Conservation (phyloP, 2,113 vertebrate genomes). For the Zapornia atra region DNA sequence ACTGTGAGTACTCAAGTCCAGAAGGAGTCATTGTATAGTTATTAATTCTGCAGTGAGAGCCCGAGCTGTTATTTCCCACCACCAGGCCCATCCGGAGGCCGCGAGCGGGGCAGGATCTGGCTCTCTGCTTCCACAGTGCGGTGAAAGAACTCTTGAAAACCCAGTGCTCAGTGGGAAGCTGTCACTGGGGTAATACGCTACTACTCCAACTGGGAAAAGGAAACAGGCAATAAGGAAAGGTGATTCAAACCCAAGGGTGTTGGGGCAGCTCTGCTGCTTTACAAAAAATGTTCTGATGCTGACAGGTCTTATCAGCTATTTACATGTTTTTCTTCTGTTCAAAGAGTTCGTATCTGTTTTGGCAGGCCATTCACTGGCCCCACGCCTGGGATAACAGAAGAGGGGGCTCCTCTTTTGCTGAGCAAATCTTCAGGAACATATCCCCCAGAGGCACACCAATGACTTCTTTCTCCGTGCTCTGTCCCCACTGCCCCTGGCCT, state of each 20-base stretch:
- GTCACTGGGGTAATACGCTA: not conserved
- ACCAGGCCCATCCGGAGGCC: not conserved
- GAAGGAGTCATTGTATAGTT: not conserved
- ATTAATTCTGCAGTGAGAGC: not conserved
- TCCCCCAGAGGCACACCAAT: not conserved
- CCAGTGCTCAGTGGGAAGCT: accelerated
- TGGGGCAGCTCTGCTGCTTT: not conserved
- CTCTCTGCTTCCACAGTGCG: not conserved
- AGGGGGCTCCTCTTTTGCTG: not conserved
- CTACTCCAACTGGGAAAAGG: not conserved
- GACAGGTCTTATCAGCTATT: constrained; percentile 29
- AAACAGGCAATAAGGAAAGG: not conserved
- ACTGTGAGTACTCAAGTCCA: not conserved
- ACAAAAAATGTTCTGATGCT: not conserved
- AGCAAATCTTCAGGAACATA: not conserved
- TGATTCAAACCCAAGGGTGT: not conserved
- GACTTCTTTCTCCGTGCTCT: not conserved
- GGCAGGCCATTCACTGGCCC: not conserved
- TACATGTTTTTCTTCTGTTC: not conserved
- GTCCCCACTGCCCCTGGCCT: not conserved
- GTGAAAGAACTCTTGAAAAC: not conserved
- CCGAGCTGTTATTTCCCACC: not conserved
- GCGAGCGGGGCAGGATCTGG: not conserved
- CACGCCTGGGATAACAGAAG: not conserved
- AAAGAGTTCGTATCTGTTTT: not conserved